Evolutionary conservation across 2,113 vertebrate species (phyloP).

Genomic region (Phoxinus phoxinus): DNA sequence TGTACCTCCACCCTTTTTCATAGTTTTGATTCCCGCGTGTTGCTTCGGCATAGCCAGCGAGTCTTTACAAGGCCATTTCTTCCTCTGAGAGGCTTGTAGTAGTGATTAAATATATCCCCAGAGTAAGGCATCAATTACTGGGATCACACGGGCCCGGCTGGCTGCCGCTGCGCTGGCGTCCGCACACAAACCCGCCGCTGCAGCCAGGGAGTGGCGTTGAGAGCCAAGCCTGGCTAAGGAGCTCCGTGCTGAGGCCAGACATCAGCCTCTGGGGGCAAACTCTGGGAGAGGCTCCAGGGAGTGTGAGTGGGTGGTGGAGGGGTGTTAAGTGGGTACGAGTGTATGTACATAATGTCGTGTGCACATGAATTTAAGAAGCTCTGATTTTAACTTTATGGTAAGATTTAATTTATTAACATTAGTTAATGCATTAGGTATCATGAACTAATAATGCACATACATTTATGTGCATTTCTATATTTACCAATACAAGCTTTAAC

Average conservation of each 20-base stretch:
- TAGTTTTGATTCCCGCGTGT: constrained; percentile 65
- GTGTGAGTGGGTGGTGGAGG: neutral
- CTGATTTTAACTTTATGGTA: neutral
- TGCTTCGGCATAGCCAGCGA: constrained; percentile 63
- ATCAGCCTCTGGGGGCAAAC: constrained; percentile 47
- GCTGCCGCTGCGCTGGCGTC: constrained; percentile 69
- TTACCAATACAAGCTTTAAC: neutral
- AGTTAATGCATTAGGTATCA: neutral
- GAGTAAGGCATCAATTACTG: constrained; percentile 80
- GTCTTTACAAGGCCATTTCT: constrained; percentile 80
- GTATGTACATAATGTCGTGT: neutral
- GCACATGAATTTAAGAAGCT: neutral
- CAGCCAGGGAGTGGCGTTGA: constrained; percentile 40
- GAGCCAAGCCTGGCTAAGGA: constrained; percentile 58
- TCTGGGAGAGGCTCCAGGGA: constrained; percentile 48
- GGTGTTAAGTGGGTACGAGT: constrained; percentile 12
- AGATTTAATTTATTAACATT: neutral
- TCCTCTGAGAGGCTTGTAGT: constrained; percentile 75
- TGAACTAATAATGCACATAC: neutral
- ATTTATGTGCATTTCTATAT: neutral
- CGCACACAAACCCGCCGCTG: constrained; percentile 50
- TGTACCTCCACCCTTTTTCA: constrained; percentile 47
- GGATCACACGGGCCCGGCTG: constrained; percentile 59
- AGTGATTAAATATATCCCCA: constrained; percentile 81
- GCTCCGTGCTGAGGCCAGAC: constrained; percentile 48